Evolutionary conservation across 35 echinoderm and acorn worm genomes (phyloP).

Genomic region (Amphiura filiformis): DNA sequence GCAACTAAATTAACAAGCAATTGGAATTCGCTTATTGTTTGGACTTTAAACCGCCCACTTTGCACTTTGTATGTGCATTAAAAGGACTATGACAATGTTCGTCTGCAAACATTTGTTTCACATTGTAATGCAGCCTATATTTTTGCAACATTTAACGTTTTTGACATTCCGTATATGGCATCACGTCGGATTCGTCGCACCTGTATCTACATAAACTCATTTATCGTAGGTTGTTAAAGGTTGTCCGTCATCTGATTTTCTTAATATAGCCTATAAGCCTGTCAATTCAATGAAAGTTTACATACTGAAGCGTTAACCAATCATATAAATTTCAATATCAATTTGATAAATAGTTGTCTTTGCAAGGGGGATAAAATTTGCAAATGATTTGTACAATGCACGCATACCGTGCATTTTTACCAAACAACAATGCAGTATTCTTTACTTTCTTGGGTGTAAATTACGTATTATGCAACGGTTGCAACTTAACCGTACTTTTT

Average conservation of each 20-base stretch:
- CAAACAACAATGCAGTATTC: no score
- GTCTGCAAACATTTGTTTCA: not conserved
- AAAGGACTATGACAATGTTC: no score
- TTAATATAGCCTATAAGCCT: not conserved
- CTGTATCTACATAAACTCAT: not conserved
- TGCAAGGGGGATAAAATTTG: no score
- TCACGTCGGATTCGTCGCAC: not conserved
- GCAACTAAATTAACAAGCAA: not conserved
- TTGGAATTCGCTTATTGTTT: not conserved
- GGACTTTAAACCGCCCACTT: conserved; percentile 9
- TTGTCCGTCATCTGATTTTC: not conserved
- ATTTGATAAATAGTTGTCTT: not conserved
- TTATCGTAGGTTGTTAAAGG: not conserved
- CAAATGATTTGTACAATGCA: no score
- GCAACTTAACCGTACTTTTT: no score
- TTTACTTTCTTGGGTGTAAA: no score
- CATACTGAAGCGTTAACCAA: not conserved
- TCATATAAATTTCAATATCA: not conserved
- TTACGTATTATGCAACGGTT: no score
- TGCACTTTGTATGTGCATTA: not conserved
- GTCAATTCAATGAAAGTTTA: not conserved
- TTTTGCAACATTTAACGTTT: not conserved
- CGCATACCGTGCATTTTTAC: no score
- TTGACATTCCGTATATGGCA: not conserved
- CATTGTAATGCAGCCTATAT: not conserved